Conservation (phyloP, 2,797 vertebrate species). For the Acridotheres tristis region DNA sequence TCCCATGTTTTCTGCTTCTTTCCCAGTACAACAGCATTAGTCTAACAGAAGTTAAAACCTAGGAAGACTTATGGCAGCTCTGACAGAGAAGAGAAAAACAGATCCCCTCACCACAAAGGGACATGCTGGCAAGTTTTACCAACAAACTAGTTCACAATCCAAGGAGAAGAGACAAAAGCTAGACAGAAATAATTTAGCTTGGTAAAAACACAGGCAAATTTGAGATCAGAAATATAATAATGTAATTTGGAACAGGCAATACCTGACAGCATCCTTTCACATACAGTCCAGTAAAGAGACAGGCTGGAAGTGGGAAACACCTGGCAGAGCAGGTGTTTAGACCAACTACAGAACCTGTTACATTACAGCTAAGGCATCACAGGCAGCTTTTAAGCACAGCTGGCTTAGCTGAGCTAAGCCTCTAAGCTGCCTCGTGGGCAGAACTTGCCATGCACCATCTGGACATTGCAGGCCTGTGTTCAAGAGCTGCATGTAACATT, state of each 20-base stretch:
- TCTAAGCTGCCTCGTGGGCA: fast-evolving
- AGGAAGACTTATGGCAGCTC: background rate
- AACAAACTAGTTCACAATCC: background rate
- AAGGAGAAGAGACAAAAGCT: background rate
- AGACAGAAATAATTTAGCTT: background rate
- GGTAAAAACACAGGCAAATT: background rate
- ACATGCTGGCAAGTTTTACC: background rate
- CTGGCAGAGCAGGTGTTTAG: background rate
- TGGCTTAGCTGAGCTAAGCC: background rate
- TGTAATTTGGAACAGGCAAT: background rate
- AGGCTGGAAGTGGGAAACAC: background rate
- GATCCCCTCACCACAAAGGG: background rate
- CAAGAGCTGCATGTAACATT: background rate
- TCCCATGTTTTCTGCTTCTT: background rate
- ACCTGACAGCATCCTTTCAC: background rate
- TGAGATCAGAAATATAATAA: background rate
- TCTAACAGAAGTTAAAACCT: background rate
- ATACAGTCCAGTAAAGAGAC: background rate
- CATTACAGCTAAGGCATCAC: background rate
- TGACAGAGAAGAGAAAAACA: background rate
- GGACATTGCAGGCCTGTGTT: background rate
- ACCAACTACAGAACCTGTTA: background rate
- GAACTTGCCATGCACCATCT: background rate
- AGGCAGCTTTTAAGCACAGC: fast-evolving
- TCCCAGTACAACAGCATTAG: background rate